A percentile compares a stretch with the other conserved stretches of the same genome.
Conservation (phyloP, 2,888 invertebrate species). For the Sphaerophoria taeniata region DNA sequence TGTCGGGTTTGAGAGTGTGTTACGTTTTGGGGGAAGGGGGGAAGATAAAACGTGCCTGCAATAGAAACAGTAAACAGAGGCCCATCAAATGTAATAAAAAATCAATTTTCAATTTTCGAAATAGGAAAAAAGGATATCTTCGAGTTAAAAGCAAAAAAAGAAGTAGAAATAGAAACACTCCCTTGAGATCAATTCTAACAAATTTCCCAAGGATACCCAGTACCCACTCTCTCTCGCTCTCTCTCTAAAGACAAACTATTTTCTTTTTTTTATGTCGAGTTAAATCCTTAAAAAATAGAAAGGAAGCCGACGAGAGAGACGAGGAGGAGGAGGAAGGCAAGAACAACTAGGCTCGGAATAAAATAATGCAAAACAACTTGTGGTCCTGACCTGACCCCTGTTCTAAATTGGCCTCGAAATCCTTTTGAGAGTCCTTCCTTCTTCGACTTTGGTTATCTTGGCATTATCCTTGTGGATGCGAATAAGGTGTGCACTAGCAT, state of each 20-base stretch:
- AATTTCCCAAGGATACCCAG: constrained; percentile 57
- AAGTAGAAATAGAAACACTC: not conserved
- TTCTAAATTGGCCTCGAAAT: constrained; percentile 63
- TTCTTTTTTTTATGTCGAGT: constrained; percentile 19
- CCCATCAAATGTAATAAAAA: constrained; percentile 57
- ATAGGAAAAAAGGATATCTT: constrained; percentile 51
- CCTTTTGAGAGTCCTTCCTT: constrained; percentile 22
- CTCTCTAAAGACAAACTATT: constrained; percentile 33
- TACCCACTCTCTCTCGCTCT: not conserved
- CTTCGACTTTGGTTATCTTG: not conserved
- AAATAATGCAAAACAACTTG: constrained; percentile 50
- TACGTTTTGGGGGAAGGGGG: not conserved
- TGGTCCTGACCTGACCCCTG: constrained; percentile 57
- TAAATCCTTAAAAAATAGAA: constrained; percentile 22
- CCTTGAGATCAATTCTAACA: constrained; percentile 41
- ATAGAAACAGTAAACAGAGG: constrained; percentile 26
- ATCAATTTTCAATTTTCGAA: constrained; percentile 64
- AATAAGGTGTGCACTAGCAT: constrained; percentile 20
- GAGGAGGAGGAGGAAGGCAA: not conserved
- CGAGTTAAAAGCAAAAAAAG: not conserved
- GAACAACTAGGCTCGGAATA: not conserved
- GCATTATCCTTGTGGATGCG: not conserved
- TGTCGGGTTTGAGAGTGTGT: not conserved
- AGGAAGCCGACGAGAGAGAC: not conserved
- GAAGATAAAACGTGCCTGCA: constrained; percentile 46